A percentile compares a stretch with the other conserved stretches of the same genome.
phyloP scores from a whole-genome alignment of 1,140 invertebrate genomes.

The Drosophila pseudoobscura region DNA sequence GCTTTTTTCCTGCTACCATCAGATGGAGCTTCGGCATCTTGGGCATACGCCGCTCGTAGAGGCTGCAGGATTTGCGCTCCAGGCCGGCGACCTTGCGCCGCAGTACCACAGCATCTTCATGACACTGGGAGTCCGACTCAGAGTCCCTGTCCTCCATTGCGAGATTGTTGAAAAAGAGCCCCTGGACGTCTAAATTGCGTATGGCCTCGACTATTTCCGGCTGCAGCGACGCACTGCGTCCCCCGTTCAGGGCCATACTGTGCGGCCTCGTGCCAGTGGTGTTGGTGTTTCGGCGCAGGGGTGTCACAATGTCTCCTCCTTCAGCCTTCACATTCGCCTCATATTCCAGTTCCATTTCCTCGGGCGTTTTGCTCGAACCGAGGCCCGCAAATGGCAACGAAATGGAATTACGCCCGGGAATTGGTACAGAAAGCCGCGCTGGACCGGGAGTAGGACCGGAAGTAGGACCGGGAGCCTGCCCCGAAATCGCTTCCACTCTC shows the following conservation, averaged over 20 bases:
- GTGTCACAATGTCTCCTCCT: slow-evolving; percentile 74
- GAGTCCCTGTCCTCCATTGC: slow-evolving; percentile 24
- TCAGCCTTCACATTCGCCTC: slow-evolving; percentile 72
- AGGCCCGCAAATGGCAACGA: slow-evolving; percentile 15
- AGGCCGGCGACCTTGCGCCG: slow-evolving; percentile 53
- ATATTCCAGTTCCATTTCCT: slow-evolving; percentile 77
- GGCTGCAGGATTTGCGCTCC: slow-evolving; percentile 55
- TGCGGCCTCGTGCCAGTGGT: slow-evolving; percentile 30
- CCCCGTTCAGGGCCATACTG: slow-evolving; percentile 52
- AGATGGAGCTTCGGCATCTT: slow-evolving; percentile 70
- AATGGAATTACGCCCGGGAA: slow-evolving; percentile 9
- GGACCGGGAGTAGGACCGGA: background rate
- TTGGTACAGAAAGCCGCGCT: background rate
- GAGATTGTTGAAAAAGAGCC: slow-evolving; percentile 68
- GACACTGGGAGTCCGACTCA: slow-evolving; percentile 7
- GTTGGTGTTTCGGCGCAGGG: slow-evolving; percentile 51
- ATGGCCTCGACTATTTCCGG: slow-evolving; percentile 76
- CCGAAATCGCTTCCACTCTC: slow-evolving; percentile 51
- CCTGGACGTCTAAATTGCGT: slow-evolving; percentile 71
- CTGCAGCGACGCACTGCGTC: slow-evolving; percentile 43
- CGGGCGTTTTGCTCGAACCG: slow-evolving; percentile 66
- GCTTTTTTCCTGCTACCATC: slow-evolving; percentile 53
- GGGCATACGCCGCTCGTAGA: slow-evolving; percentile 72
- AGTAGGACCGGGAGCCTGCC: background rate
- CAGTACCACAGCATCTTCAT: slow-evolving; percentile 51